Evolutionary conservation across 1,140 invertebrate species (phyloP).

Genomic region (Meteorus sp.): DNA sequence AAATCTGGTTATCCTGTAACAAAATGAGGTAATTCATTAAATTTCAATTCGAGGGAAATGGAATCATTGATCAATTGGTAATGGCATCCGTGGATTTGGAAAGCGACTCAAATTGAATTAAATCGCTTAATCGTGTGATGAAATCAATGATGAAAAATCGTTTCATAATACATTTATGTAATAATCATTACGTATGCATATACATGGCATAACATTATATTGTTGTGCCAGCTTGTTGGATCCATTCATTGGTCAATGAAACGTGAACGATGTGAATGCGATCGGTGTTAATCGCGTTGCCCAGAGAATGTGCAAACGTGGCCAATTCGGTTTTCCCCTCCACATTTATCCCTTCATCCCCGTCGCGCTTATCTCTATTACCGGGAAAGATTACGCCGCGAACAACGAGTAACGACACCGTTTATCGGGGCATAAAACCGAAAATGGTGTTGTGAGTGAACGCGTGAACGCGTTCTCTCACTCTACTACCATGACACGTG

Average conservation of each 20-base stretch:
- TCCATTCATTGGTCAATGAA: slow-evolving; percentile 6
- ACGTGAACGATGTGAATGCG: slow-evolving; percentile 9
- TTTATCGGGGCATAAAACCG: slow-evolving; percentile 14
- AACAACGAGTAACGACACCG: slow-evolving; percentile 9
- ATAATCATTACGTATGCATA: not conserved
- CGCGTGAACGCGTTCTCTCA: no score
- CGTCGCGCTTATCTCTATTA: slow-evolving; percentile 12
- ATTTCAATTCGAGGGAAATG: no score
- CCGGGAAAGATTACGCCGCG: slow-evolving; percentile 8
- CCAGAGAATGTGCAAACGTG: not conserved
- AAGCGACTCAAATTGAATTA: no score
- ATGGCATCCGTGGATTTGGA: no score
- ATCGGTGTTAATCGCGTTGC: slow-evolving; percentile 11
- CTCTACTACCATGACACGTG: not conserved
- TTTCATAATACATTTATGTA: no score
- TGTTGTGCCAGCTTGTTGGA: not conserved
- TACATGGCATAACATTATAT: not conserved
- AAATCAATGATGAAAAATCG: no score
- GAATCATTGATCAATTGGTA: no score
- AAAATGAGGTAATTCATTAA: no score
- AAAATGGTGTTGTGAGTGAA: slow-evolving; percentile 3
- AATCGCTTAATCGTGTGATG: no score
- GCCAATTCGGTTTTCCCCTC: no score
- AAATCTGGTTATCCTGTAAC: no score
- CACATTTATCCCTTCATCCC: no score